Evolutionary conservation across 2,113 vertebrate genomes (phyloP).

Genomic region (Struthio camelus): DNA sequence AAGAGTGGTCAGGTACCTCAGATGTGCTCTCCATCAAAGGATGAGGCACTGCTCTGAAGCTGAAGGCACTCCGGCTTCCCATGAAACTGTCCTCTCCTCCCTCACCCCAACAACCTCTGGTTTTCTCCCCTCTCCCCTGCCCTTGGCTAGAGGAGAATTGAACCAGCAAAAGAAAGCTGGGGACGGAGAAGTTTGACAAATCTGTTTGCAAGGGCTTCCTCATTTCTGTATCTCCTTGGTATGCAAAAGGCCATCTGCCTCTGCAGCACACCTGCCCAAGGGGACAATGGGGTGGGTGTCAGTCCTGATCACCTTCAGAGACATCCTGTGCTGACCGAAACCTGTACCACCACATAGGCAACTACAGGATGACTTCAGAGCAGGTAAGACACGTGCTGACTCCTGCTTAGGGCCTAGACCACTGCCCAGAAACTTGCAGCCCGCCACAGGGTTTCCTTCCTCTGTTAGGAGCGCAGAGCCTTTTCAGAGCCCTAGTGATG

Average conservation of each 20-base stretch:
- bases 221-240: neutral
- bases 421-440: neutral
- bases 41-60: neutral
- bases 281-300: neutral
- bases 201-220: neutral
- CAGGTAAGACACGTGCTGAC: neutral
- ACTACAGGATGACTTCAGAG: accelerated
- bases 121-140: neutral
- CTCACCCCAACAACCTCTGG: accelerated
- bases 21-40: neutral
- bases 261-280: neutral
- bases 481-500: neutral
- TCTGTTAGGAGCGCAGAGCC: neutral
- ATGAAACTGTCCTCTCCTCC: neutral
- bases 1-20: neutral
- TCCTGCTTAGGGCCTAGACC: neutral
- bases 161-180: neutral
- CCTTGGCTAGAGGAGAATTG: neutral
- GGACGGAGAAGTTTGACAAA: neutral
- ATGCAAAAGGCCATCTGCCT: neutral
- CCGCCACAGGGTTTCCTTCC: neutral
- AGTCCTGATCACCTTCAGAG: neutral
- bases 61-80: neutral
- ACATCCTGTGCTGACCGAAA: neutral
- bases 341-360: neutral